Percentiles rank a stretch among this genome's conserved stretches.
Conservation (phyloP, 1,140 invertebrate genomes). For the Aphelinus certus region DNA sequence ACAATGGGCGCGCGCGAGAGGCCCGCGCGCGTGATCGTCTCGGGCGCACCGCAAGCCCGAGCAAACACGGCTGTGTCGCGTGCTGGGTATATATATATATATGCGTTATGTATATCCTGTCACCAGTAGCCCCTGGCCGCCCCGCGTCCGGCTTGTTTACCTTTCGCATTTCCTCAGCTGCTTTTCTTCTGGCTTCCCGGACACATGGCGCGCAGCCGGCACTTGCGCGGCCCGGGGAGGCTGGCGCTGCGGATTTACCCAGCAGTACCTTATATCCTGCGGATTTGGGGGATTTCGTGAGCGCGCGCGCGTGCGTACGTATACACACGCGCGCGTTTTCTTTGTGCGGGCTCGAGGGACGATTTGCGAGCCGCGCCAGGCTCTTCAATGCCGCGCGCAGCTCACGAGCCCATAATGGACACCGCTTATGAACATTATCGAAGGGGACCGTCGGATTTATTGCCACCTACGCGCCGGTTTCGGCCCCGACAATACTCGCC, state of each 20-base stretch:
- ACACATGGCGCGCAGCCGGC: not conserved
- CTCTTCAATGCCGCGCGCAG: not conserved
- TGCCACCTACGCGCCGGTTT: too few species aligned
- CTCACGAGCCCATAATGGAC: too few species aligned
- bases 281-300: not conserved
- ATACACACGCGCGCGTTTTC: too few species aligned
- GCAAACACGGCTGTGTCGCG: not conserved
- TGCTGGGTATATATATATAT: too few species aligned
- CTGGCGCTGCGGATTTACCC: not conserved
- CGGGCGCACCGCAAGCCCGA: not conserved
- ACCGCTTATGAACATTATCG: too few species aligned
- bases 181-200: not conserved
- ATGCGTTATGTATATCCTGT: too few species aligned
- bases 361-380: not conserved
- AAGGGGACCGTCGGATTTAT: too few species aligned
- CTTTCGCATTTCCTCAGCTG: not conserved
- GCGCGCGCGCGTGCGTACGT: not conserved
- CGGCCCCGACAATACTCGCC: too few species aligned
- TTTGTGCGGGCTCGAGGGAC: not conserved
- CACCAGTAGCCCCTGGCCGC: not conserved
- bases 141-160: not conserved
- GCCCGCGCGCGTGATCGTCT: too few species aligned
- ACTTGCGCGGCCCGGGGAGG: not conserved
- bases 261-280: conserved; percentile 10
- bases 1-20: not conserved